Conservation (phyloP, 2,888 invertebrate genomes). For the Scelioninae gen. 1 region DNA sequence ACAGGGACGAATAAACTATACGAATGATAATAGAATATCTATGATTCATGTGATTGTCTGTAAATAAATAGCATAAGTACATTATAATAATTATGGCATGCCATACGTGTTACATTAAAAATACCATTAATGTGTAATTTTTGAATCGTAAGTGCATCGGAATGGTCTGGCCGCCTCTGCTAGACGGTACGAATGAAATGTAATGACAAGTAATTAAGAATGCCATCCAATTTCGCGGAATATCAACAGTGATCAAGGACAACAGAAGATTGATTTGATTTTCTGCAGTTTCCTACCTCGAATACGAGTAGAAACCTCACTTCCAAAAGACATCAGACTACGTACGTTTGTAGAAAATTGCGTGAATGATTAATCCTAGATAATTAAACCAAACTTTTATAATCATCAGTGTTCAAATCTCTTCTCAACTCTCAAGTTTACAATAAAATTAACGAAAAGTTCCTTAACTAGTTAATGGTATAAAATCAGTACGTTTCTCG, state of each 20-base stretch:
- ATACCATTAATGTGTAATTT: constrained; percentile 83
- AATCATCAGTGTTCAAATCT: constrained; percentile 10
- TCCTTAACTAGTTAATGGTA: constrained; percentile 5
- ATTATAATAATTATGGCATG: constrained; percentile 83
- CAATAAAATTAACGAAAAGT: constrained; percentile 8
- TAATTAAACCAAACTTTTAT: too few species aligned
- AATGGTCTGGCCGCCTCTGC: constrained; percentile 84
- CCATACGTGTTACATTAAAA: constrained; percentile 83
- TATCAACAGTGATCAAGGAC: constrained; percentile 3
- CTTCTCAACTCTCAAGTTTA: background rate
- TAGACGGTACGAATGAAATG: constrained; percentile 76
- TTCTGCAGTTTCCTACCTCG: constrained; percentile 5
- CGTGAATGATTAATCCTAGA: background rate
- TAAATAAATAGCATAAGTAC: constrained; percentile 83
- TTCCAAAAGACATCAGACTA: too few species aligned
- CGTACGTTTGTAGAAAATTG: too few species aligned
- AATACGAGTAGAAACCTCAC: background rate
- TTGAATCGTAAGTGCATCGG: constrained; percentile 77
- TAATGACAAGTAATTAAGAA: constrained; percentile 27
- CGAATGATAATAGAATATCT: constrained; percentile 83
- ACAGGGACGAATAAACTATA: constrained; percentile 78
- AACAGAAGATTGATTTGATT: background rate
- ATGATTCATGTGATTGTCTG: constrained; percentile 84
- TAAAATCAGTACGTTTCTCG: background rate
- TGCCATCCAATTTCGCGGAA: constrained; percentile 42